These are phyloP conservation scores for Mergus octosetaceus DNA, from an alignment of 2,797 vertebrate species.

Conservation along the genomic window DNA sequence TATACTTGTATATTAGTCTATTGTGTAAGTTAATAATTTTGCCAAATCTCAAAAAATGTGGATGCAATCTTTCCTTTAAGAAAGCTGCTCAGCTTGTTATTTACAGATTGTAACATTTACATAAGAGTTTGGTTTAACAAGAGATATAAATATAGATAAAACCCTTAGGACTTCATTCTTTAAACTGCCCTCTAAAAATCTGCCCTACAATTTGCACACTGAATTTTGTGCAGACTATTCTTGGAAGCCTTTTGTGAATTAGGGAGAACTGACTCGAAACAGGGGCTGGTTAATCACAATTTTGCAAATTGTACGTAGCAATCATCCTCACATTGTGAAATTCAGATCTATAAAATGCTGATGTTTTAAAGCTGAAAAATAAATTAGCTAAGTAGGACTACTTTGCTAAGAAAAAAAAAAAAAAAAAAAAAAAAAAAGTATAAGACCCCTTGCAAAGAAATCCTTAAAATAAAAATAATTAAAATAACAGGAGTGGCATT, in stretches of 20 bases:
- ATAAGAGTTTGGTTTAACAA: constrained; percentile 83
- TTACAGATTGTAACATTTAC: constrained; percentile 84
- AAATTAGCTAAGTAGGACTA: constrained; percentile 79
- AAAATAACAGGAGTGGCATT: constrained; percentile 1
- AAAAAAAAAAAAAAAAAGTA: constrained; percentile 29
- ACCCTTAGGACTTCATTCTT: constrained; percentile 82
- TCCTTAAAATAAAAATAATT: constrained; percentile 64
- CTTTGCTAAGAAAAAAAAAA: constrained; percentile 55
- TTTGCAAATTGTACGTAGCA: constrained; percentile 84
- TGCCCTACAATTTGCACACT: constrained; percentile 83
- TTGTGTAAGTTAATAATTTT: constrained; percentile 80
- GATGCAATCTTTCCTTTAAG: constrained; percentile 78
- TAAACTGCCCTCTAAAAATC: constrained; percentile 84
- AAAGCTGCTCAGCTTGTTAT: constrained; percentile 77
- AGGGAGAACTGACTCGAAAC: constrained; percentile 79
- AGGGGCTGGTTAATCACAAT: constrained; percentile 84
- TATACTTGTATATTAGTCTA: constrained; percentile 75
- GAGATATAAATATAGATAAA: constrained; percentile 85
- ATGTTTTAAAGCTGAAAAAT: constrained; percentile 83
- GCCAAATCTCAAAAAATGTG: constrained; percentile 79
- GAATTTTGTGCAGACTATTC: constrained; percentile 83
- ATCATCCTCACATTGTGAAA: constrained; percentile 84
- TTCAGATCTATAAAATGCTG: constrained; percentile 81
- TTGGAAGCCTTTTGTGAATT: constrained; percentile 83
- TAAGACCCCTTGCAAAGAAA: constrained; percentile 69